Percentiles rank a stretch among this genome's conserved stretches.
Evolutionary conservation across 2,797 vertebrate species (phyloP).

Genomic region (Leptodactylus fallax): DNA sequence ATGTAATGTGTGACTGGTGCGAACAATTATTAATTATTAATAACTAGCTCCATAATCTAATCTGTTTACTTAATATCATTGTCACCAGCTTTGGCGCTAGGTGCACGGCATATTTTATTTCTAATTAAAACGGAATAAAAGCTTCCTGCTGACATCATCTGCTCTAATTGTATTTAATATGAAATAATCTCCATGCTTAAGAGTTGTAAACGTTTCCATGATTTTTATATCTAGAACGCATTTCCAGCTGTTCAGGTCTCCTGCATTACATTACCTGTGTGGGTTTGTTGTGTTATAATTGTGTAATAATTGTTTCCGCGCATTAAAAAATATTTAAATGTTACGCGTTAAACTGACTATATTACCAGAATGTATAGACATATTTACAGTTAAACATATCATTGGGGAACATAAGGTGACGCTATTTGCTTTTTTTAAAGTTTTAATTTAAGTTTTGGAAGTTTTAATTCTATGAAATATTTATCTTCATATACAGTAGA

Average conservation of each 20-base stretch:
- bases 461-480: no score
- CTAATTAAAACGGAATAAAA: slow-evolving; percentile 56
- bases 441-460: no score
- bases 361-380: background rate
- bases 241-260: slow-evolving; percentile 30
- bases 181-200: slow-evolving; percentile 49
- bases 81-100: slow-evolving; percentile 34
- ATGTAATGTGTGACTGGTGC: slow-evolving; percentile 36
- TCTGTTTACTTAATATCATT: slow-evolving; percentile 52
- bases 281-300: slow-evolving; percentile 26
- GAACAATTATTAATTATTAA: slow-evolving; percentile 48
- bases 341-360: background rate
- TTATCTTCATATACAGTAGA: no score
- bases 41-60: slow-evolving; percentile 41
- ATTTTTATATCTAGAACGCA: slow-evolving; percentile 42
- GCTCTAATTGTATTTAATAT: slow-evolving; percentile 58
- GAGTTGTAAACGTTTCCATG: slow-evolving; percentile 24
- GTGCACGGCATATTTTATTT: slow-evolving; percentile 51
- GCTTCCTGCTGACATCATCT: slow-evolving; percentile 58
- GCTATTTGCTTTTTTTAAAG: no score
- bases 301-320: slow-evolving; percentile 17
- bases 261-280: slow-evolving; percentile 40
- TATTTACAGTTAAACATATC: slow-evolving; percentile 38
- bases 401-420: background rate
- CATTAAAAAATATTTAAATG: slow-evolving; percentile 8